Base-by-base conservation (phyloP, 2,888 invertebrate species). In the Silvanus unidentatus region DNA sequence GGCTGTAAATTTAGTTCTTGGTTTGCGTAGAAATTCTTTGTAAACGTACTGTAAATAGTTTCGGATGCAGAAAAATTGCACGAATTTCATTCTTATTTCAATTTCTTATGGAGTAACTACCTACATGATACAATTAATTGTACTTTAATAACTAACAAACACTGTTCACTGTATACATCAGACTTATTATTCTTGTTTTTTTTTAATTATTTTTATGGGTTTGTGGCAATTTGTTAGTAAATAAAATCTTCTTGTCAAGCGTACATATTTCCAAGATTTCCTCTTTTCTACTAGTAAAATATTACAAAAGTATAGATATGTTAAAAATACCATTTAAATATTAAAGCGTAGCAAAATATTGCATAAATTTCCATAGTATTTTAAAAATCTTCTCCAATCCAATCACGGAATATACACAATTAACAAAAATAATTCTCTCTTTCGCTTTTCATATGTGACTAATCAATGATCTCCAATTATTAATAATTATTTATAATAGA, bases 301-400 rank as follows among this genome's bases (percentile, higher is more conserved):
- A 32, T 12, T 32, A 32, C 4, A 32, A n/a, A 32, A 32, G 32
- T 32, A 32, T 55, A 57, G 60, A 60, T 60, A 60, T 60, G 60
- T 59, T 55, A 53, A 57, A 59, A 55, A 53, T 50, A 54, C 52
- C 14, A 37, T 15, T 37, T 32, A 12, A n/a, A 32, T 32, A 43
- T 49, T 54, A 50, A 59, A 60, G 56, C 60, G 50, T 57, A 56
- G 51, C 52, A 58, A 57, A 54, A 56, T 56, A 57, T 55, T 57
- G 55, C 54, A 49, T 54, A 22, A 22, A 5, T 22, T 22, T 5
- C 22, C 22, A n/a, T n/a, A 51, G 50, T 49, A 22, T 38, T 42
- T 46, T 36, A 40, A 22, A 22, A 22, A 8, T 22, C 22, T 22
- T 22, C 22, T n/a, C n/a, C n/a, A n/a, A n/a, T n/a, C n/a, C n/a